Percentiles rank a stretch among this genome's conserved stretches.
Conservation (phyloP, 2,113 vertebrate genomes). For the Pterocles burchelli region DNA sequence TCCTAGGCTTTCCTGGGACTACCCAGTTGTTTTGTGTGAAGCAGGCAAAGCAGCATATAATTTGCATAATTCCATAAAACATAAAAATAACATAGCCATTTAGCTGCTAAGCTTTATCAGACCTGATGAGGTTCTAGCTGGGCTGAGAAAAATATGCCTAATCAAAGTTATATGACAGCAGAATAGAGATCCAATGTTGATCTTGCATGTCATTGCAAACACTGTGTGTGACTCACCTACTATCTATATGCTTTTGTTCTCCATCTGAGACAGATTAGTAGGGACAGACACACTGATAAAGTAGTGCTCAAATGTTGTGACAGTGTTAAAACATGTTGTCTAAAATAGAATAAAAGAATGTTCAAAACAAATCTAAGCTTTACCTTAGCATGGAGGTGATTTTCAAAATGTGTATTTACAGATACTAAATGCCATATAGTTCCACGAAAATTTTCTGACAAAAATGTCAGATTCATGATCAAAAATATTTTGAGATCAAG, state of each 20-base stretch:
- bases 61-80: not conserved
- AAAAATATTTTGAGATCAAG: not conserved
- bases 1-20: not conserved
- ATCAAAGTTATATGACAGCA: not conserved
- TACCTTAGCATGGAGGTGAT: rapidly evolving
- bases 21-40: not conserved
- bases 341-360: not conserved
- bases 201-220: not conserved
- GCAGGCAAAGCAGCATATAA: not conserved
- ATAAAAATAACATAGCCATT: not conserved
- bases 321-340: not conserved
- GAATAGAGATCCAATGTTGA: not conserved
- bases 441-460: too few relatives aligned
- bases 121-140: not conserved
- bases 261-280: not conserved
- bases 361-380: not conserved
- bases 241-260: not conserved
- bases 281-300: not conserved
- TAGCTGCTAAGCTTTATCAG: not conserved
- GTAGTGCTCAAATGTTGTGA: not conserved
- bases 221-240: not conserved
- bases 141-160: not conserved
- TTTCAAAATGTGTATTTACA: not conserved
- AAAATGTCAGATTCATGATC: not conserved
- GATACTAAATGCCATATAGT: not conserved